Evolutionary conservation across 2,797 vertebrate genomes (phyloP).

Genomic region (Hoplostethus mediterraneus): DNA sequence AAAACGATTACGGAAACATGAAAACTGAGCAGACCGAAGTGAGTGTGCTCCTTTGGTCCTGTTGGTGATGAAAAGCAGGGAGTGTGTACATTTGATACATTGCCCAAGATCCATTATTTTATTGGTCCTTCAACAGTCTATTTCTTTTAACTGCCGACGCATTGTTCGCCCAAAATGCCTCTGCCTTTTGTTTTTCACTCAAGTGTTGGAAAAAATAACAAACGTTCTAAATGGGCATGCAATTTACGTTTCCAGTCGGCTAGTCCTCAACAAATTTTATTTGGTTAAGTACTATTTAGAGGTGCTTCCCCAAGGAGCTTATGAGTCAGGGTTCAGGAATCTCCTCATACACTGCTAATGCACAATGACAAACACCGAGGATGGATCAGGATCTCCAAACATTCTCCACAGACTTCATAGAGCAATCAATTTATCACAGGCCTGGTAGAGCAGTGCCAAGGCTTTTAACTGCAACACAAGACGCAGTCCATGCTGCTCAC

Average conservation of each 20-base stretch:
- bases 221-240: conserved; percentile 49
- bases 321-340: conserved; percentile 76
- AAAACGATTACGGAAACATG: conserved; percentile 29
- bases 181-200: conserved; percentile 65
- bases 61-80: conserved; percentile 50
- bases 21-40: conserved; percentile 20
- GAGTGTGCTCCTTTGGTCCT: conserved; percentile 23
- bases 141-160: conserved; percentile 67
- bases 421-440: conserved; percentile 74
- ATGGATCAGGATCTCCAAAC: conserved; percentile 70
- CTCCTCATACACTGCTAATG: conserved; percentile 69
- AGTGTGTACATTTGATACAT: conserved; percentile 56
- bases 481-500: conserved; percentile 59
- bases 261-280: conserved; percentile 57
- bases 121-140: conserved; percentile 59
- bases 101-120: conserved; percentile 61
- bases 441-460: conserved; percentile 60
- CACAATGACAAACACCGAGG: conserved; percentile 71
- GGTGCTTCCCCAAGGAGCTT: conserved; percentile 56
- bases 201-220: conserved; percentile 55
- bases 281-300: conserved; percentile 39
- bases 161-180: conserved; percentile 58
- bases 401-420: conserved; percentile 62
- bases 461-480: conserved; percentile 76
- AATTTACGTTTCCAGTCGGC: conserved; percentile 68